Base-by-base conservation (phyloP, 2,888 invertebrate species). In the Thera obeliscata region DNA sequence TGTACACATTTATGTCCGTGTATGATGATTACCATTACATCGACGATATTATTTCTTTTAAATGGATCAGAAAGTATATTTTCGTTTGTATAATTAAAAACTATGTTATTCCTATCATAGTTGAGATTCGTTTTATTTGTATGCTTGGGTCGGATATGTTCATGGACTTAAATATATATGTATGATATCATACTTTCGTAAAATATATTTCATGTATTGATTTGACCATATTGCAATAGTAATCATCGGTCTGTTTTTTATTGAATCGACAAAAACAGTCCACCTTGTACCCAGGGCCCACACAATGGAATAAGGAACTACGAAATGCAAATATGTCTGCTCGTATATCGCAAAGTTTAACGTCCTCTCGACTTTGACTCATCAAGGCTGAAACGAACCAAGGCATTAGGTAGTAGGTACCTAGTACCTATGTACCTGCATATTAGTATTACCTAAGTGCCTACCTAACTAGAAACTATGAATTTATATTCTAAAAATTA, bases 261-360 rank as follows among this genome's bases (percentile, higher is more conserved):
- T 64, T 52, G n/a, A 38, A 69, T 52, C 43, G 36, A 63, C 56
- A 56, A 69, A 61, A 69, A 62, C 55, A 48, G 8, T 48, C 63
- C 56, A 66, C 67, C 69, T 71, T 68, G 70, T 68, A 59, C 52
- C 65, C 67, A 56, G 72, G 41, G 62, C 66, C 67, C 56, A 70
- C 64, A 75, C 75, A 75, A 75, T 75, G 70, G 70, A 74, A 75
- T 69, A 68, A 75, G 75, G 75, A 75, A 75, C 72, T 71, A 64
- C 62, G 61, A 70, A 70, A 75, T 75, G 75, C 74, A 74, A 75
- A 75, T 74, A 70, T 67, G 54, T 48, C 66, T 72, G 56, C 56
- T 64, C 58, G 66, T 55, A 68, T 66, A 74, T 72, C 61, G 66
- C 61, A 72, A 62, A 71, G 75, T 75, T 75, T 72, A 75, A 75